Evolutionary conservation across 2,888 invertebrate species (phyloP), one percentile per base, ranked within the genome.

Genomic region (Ennomos fuscantarius): DNA sequence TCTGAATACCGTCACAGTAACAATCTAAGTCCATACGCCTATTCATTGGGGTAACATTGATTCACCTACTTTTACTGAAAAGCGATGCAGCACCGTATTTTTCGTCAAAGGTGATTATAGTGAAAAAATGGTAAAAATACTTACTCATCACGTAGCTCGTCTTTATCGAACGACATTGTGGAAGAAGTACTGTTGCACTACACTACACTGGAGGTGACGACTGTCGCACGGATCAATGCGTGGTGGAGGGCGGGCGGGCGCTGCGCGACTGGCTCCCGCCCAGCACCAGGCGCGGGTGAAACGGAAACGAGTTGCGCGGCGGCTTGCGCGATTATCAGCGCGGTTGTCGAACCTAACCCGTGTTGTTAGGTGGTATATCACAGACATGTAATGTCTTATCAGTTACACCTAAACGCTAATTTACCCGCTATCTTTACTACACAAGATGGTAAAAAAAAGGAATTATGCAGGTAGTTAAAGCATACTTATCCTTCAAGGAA

Each of bases 131-230:
- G 34, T n/a, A 11, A n/a, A 9, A 12, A 47, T 87, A 95, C 95
- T 95, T 86, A 95, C 95, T 95, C 95, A 76, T 95, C 95, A 61
- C 93, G 89, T 66, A 95, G 94, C 76, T 95, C 95, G 70, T 95
- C 95, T 63, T 94, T 94, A 69, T 93, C 93, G 76, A 95, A 90
- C 63, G 95, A 94, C 93, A 93, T 93, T 54, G 66, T 81, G 67
- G 8, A 34, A 42, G 65, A 47, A 65, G 62, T 66, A 49, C 42
- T 69, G 66, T 59, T 62, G 63, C 67, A 68, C 67, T 72, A 70
- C 79, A 84, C 85, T 77, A 72, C 73, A 77, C 76, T 65, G 61
- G 33, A 47, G 48, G 47, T 40, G 46, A 40, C 10, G 47, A 33
- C 33, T 45, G 59, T 55, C 54, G 57, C 57, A 66, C 70, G 81